Conservation (phyloP, 2,888 invertebrate species). For the Lutraria lutraria region DNA sequence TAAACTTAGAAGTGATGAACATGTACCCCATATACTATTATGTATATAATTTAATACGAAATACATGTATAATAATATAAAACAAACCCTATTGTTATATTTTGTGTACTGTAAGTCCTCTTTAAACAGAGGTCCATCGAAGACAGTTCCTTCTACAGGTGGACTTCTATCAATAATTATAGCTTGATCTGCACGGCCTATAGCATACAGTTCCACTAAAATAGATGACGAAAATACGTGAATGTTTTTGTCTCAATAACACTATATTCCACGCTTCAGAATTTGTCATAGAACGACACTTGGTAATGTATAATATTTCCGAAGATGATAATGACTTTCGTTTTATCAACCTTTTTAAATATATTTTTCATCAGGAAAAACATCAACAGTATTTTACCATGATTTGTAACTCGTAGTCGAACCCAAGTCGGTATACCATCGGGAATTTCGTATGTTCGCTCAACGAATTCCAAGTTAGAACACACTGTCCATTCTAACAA, state of each 20-base stretch:
- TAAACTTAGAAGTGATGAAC: no score
- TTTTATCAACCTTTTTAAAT: no score
- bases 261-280: no score
- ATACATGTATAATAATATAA: not conserved
- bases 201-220: conserved; percentile 76
- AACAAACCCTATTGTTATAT: conserved; percentile 25
- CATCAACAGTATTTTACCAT: conserved; percentile 67
- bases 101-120: conserved; percentile 74
- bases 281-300: no score
- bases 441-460: conserved; percentile 62
- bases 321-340: no score
- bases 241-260: no score
- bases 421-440: conserved; percentile 81
- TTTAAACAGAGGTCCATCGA: conserved; percentile 70
- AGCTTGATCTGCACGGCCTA: conserved; percentile 72
- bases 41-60: not conserved
- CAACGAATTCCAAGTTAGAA: conserved; percentile 49
- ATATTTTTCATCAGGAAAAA: not conserved
- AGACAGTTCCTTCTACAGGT: conserved; percentile 74
- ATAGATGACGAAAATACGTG: not conserved
- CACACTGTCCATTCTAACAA: conserved; percentile 66
- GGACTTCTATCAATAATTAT: conserved; percentile 77
- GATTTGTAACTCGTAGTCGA: conserved; percentile 75
- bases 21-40: no score
- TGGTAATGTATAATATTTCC: no score